A percentile compares a stretch with the other conserved stretches of the same genome.
Evolutionary conservation across 2,113 vertebrate genomes (phyloP).

Genomic region (Pomatorhinus ruficollis): DNA sequence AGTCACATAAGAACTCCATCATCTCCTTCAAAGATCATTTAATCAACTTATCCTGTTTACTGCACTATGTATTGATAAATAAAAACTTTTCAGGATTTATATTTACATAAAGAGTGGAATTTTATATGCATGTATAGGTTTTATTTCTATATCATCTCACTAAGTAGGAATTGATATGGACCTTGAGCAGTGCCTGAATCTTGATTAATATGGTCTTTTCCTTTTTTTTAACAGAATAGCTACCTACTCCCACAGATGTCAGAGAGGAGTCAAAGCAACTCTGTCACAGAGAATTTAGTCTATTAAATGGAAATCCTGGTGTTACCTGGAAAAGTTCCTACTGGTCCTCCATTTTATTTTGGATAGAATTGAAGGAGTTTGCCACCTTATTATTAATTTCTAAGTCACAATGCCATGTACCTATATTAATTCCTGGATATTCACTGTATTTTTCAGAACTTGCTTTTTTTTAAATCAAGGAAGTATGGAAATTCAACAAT

Average conservation of each 20-base stretch:
- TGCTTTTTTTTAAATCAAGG: background rate
- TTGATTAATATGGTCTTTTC: background rate
- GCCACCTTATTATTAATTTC: background rate
- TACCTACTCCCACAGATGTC: background rate
- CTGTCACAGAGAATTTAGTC: background rate
- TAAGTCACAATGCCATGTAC: background rate
- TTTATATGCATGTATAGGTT: background rate
- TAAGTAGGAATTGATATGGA: background rate
- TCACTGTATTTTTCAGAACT: background rate
- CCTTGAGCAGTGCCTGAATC: background rate
- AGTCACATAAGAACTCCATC: background rate
- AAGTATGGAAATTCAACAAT: background rate
- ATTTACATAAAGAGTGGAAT: background rate
- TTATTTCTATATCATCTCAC: background rate
- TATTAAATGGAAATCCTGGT: background rate
- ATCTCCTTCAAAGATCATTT: background rate
- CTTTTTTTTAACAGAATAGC: background rate
- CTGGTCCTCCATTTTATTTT: background rate
- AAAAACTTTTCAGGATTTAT: background rate
- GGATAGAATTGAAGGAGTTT: background rate
- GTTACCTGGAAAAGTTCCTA: background rate
- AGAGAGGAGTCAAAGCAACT: background rate
- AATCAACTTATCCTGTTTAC: background rate
- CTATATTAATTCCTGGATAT: background rate
- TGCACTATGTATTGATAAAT: background rate